These are phyloP conservation scores for Drosophila suboccidentalis DNA, from an alignment of 2,888 invertebrate species.

Conservation along the genomic window DNA sequence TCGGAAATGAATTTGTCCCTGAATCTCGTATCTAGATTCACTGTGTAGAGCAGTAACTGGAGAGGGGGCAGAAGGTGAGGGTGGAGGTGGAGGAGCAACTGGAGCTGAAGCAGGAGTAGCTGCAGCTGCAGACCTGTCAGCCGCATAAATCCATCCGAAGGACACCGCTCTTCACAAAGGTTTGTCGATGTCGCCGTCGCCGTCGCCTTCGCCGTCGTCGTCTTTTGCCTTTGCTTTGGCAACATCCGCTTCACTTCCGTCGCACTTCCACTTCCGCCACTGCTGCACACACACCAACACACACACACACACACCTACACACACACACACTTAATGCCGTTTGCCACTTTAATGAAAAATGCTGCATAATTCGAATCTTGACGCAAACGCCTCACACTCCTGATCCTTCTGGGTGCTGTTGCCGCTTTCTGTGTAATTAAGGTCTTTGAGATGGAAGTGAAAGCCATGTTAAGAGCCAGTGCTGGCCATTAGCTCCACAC, in stretches of 20 bases:
- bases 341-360: constrained; percentile 74
- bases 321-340: constrained; percentile 38
- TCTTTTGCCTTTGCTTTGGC: constrained; percentile 49
- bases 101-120: constrained; percentile 8
- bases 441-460: constrained; percentile 45
- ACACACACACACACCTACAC: constrained; percentile 30
- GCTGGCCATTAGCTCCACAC: constrained; percentile 75
- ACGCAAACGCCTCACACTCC: neutral
- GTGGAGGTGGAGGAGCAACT: neutral
- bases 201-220: constrained; percentile 49
- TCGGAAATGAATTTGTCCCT: neutral
- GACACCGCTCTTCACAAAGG: constrained; percentile 45
- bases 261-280: constrained; percentile 53
- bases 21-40: neutral
- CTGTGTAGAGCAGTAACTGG: neutral
- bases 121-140: constrained; percentile 52
- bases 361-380: constrained; percentile 70
- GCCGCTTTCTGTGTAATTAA: constrained; percentile 62
- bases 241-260: constrained; percentile 58
- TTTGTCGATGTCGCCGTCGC: constrained; percentile 46
- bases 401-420: constrained; percentile 27
- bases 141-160: constrained; percentile 56
- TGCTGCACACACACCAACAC: constrained; percentile 18
- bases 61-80: neutral
- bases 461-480: constrained; percentile 51